These are phyloP conservation scores for Syngnathus scovelli DNA, from an alignment of 2,113 vertebrate species.

Conservation along the genomic window DNA sequence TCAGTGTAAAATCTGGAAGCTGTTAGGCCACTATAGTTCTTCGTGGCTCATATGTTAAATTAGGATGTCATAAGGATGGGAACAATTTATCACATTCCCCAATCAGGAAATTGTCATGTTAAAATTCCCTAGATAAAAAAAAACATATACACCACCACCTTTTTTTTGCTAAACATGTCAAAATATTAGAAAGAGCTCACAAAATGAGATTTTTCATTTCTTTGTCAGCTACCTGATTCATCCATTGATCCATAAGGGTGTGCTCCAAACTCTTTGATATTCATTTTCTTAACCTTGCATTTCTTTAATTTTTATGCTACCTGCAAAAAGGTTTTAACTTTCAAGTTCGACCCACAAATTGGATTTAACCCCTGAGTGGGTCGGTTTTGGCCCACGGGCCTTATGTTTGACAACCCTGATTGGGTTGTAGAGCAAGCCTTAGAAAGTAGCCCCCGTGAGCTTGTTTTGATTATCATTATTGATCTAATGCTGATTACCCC, in stretches of 20 bases:
- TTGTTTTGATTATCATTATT: constrained; percentile 12
- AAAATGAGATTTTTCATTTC: too few species aligned
- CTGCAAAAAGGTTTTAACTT: neutral
- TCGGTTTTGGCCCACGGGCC: too few species aligned
- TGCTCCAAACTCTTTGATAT: neutral
- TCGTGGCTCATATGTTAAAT: neutral
- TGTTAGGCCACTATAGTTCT: neutral
- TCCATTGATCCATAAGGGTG: neutral
- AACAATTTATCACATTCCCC: neutral
- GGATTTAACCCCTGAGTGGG: too few species aligned
- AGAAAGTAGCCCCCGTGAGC: neutral
- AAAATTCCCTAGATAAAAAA: neutral
- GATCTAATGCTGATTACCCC: constrained; percentile 24
- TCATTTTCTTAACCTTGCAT: neutral
- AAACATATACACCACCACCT: too few species aligned
- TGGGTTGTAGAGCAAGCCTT: neutral
- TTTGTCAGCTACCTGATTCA: too few species aligned
- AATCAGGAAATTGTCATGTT: neutral
- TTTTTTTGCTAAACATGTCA: too few species aligned
- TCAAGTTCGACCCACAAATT: neutral
- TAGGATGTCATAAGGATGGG: neutral
- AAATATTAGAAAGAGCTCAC: too few species aligned
- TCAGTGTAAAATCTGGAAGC: too few species aligned
- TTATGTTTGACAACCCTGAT: neutral
- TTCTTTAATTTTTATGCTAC: constrained; percentile 18